A percentile compares a stretch with the other conserved stretches of the same genome.
phyloP scores from a whole-genome alignment of 2,113 vertebrate genomes.

The human region DNA sequence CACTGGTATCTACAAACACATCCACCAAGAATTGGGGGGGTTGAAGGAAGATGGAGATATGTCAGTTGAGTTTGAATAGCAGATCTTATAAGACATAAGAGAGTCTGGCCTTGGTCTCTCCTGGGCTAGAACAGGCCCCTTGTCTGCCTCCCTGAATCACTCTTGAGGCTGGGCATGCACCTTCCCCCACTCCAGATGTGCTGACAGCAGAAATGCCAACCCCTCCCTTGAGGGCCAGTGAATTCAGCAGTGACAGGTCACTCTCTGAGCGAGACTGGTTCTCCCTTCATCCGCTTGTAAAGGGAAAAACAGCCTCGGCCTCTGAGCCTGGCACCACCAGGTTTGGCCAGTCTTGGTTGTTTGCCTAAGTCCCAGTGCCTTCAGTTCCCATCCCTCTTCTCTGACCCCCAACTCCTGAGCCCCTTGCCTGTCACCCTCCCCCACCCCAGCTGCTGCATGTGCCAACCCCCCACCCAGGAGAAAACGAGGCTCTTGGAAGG shows the following conservation, averaged over 20 bases:
- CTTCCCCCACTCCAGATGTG: conserved; percentile 8
- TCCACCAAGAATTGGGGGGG: not conserved
- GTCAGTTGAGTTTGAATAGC: not conserved
- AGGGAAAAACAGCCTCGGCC: conserved; percentile 39
- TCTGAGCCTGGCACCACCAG: conserved; percentile 76
- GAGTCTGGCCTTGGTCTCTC: not conserved
- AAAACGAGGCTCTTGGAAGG: conserved; percentile 85
- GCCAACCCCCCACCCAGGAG: conserved; percentile 83
- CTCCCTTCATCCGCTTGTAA: not conserved
- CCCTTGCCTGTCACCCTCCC: conserved; percentile 70
- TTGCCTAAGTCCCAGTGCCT: conserved; percentile 52
- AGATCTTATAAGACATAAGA: not conserved
- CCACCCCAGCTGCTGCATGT: conserved; percentile 84
- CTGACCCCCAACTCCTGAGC: conserved; percentile 61
- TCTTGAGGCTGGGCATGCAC: not conserved
- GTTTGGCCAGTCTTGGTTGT: conserved; percentile 69
- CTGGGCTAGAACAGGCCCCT: not conserved
- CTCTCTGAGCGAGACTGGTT: conserved; percentile 16
- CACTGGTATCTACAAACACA: not conserved
- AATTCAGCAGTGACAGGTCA: conserved; percentile 13
- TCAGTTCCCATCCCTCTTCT: conserved; percentile 76
- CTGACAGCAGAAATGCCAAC: not conserved
- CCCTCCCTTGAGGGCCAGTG: not conserved
- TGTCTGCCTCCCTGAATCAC: not conserved
- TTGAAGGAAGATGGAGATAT: not conserved